These are phyloP conservation scores for Hydraecia micacea DNA, from an alignment of 2,888 invertebrate species.

Conservation along the genomic window DNA sequence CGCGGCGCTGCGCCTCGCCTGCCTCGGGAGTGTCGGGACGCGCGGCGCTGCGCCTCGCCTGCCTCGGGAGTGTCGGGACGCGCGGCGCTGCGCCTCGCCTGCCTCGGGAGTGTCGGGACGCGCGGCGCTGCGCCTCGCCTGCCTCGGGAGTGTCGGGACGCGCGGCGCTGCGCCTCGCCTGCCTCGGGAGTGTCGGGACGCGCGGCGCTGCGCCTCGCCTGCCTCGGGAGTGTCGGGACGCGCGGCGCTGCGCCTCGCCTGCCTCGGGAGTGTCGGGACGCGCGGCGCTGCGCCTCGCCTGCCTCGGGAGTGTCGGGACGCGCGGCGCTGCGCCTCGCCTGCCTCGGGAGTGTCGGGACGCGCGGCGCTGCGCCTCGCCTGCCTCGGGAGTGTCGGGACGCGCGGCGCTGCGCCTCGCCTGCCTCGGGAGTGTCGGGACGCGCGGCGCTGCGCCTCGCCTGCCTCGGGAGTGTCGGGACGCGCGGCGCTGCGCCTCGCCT, in stretches of 20 bases:
- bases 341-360: conserved; percentile 6
- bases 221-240: conserved; percentile 6
- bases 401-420: not conserved
- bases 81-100: not conserved
- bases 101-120: conserved; percentile 6
- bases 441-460: not conserved
- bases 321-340: not conserved
- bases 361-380: not conserved
- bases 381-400: conserved; percentile 6
- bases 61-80: conserved; percentile 6
- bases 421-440: conserved; percentile 6
- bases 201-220: not conserved
- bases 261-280: conserved; percentile 6
- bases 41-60: not conserved
- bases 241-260: not conserved
- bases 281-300: not conserved
- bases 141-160: conserved; percentile 6
- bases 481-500: not conserved
- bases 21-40: conserved; percentile 6
- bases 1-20: not conserved
- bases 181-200: conserved; percentile 6
- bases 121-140: not conserved
- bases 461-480: conserved; percentile 6
- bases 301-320: conserved; percentile 6
- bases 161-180: not conserved